Conservation (phyloP, 2,888 invertebrate genomes). For the Julus scandinavius region DNA sequence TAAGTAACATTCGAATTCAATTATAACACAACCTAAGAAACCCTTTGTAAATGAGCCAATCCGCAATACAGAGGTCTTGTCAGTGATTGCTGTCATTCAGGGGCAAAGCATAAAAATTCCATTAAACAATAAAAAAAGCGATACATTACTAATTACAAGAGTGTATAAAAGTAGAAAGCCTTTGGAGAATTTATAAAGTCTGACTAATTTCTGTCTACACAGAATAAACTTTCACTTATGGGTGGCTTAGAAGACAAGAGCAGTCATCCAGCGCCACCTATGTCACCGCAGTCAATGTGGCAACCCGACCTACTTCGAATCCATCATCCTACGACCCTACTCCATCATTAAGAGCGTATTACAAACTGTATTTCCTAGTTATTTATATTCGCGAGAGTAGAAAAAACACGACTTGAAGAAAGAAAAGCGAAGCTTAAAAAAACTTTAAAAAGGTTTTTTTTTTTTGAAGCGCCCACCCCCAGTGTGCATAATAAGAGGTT, state of each 20-base stretch:
- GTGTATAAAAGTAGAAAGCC: too few species aligned
- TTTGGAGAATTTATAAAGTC: background rate
- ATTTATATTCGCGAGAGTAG: background rate
- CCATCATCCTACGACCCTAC: background rate
- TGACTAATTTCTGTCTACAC: background rate
- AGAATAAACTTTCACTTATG: background rate
- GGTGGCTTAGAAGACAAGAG: background rate
- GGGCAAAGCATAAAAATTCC: background rate
- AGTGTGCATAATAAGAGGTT: slow-evolving; percentile 38
- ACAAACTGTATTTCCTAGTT: slow-evolving; percentile 1
- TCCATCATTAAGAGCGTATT: slow-evolving; percentile 16
- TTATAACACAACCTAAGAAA: too few species aligned
- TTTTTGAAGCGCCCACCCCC: slow-evolving; percentile 16
- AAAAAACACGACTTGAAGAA: background rate
- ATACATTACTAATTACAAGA: too few species aligned
- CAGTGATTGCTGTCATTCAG: background rate
- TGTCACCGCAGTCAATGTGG: background rate
- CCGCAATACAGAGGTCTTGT: background rate
- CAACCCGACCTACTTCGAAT: background rate
- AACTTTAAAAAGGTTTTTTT: background rate
- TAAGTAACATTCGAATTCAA: too few species aligned
- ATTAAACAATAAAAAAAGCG: too few species aligned
- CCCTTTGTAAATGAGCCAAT: background rate
- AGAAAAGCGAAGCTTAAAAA: slow-evolving; percentile 24
- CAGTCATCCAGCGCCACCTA: background rate